Base-by-base conservation (phyloP, 37 sponge, comb jelly and placozoan species). In the Spongia lamella region DNA sequence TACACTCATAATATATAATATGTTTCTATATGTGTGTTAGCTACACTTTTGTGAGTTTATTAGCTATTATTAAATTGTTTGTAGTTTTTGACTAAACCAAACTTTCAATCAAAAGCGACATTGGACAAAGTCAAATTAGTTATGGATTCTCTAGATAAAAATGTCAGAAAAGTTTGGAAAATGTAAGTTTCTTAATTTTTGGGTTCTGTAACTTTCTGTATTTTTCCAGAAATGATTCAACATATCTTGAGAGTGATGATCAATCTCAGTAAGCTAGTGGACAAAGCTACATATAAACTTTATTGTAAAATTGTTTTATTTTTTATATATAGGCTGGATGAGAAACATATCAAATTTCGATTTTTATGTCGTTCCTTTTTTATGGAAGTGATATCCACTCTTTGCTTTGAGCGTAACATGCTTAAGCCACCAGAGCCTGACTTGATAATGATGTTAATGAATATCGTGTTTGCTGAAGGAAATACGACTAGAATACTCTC, bases 221-320 rank as follows among this genome's bases (percentile, higher is more conserved):
- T 32, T 38, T 55, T 56, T 55, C 4, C 30, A 72, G 73, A 56
- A 14, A 35, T 55, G 33, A 72, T 37, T 27, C 15, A 22, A 38
- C 73, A 76, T 52, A 85, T 84, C 56, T 73, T 81, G 65, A 86
- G 85, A 39, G 68, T 90, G 38, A 81, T 82, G 43, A 40, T 55
- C 7, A 43, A 43, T 43, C 47, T 43, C 47, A 43, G 47, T 43
- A 43, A 43, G 47, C n/a, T n/a, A n/a, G n/a, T n/a, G n/a, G n/a
- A n/a, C n/a, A n/a, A n/a, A n/a, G n/a, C n/a, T n/a, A n/a, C n/a
- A n/a, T n/a, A n/a, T n/a, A n/a, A n/a, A n/a, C n/a, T n/a, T n/a
- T n/a, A n/a, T n/a, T n/a, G n/a, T n/a, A n/a, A n/a, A n/a, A n/a
- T n/a, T n/a, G n/a, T n/a, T n/a, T n/a, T n/a, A n/a, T n/a, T 43